Evolutionary conservation across 2,888 invertebrate genomes (phyloP).

Genomic region (Sthenelais limicola): DNA sequence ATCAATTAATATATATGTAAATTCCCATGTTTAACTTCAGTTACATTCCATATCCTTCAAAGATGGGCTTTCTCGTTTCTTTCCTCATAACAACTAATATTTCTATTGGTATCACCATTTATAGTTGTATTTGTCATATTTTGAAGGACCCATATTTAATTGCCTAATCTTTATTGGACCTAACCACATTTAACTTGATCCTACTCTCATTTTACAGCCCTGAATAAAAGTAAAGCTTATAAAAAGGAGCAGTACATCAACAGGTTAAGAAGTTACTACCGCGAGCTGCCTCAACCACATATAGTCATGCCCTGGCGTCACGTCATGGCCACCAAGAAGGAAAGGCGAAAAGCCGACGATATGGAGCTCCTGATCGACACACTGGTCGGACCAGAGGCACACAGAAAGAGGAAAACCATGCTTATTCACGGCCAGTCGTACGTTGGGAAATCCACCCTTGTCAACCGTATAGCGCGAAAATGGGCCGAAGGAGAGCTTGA

Average conservation of each 20-base stretch:
- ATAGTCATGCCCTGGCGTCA: not conserved
- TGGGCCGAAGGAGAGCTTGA: constrained; percentile 15
- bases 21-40: too few species aligned
- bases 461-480: constrained; percentile 18
- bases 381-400: not conserved
- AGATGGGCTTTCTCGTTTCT: too few species aligned
- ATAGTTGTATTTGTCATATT: too few species aligned
- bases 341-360: not conserved
- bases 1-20: too few species aligned
- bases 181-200: not conserved
- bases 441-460: constrained; percentile 9
- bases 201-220: not conserved
- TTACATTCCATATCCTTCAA: too few species aligned
- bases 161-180: too few species aligned
- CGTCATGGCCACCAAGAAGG: not conserved
- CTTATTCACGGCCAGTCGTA: constrained; percentile 1
- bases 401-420: not conserved
- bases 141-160: too few species aligned
- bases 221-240: not conserved
- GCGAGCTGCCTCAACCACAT: constrained; percentile 10
- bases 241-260: constrained; percentile 29
- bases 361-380: not conserved
- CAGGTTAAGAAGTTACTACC: not conserved
- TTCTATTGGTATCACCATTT: too few species aligned
- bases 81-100: too few species aligned